Evolutionary conservation across 2,888 invertebrate genomes (phyloP).

Genomic region (Himalopsyche tibetana): DNA sequence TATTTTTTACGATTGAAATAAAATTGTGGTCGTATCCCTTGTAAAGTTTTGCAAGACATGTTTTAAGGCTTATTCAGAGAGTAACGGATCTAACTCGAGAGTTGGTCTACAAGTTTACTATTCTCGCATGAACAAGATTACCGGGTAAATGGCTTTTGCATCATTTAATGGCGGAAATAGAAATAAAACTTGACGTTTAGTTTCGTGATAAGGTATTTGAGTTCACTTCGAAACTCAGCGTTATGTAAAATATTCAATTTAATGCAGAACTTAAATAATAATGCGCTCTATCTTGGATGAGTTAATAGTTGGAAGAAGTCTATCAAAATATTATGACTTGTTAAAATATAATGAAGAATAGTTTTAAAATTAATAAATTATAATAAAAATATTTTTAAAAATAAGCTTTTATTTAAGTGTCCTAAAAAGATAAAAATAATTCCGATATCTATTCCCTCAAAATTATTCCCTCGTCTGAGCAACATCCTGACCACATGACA

Average conservation of each 20-base stretch:
- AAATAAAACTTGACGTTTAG: constrained; percentile 58
- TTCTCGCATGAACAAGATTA: constrained; percentile 58
- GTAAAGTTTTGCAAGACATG: constrained; percentile 32
- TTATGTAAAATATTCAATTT: not conserved
- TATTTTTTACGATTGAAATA: constrained; percentile 27
- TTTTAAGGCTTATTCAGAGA: not conserved
- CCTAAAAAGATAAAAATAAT: too few species aligned
- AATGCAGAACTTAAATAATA: not conserved
- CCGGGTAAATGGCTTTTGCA: constrained; percentile 66
- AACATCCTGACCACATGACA: too few species aligned
- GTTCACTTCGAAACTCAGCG: not conserved
- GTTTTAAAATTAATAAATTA: too few species aligned
- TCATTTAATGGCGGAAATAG: constrained; percentile 63
- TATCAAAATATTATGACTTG: too few species aligned
- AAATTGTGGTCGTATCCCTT: constrained; percentile 11
- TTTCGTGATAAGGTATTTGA: constrained; percentile 47
- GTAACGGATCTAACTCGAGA: not conserved
- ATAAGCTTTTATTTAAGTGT: too few species aligned
- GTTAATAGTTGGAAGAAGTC: too few species aligned
- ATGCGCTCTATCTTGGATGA: not conserved
- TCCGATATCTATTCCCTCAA: too few species aligned
- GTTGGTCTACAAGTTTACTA: constrained; percentile 27
- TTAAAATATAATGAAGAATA: too few species aligned
- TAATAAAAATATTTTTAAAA: too few species aligned
- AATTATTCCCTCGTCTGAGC: too few species aligned